These are phyloP conservation scores for Bos indicus DNA, from an alignment of 2,113 vertebrate genomes.

Conservation along the genomic window DNA sequence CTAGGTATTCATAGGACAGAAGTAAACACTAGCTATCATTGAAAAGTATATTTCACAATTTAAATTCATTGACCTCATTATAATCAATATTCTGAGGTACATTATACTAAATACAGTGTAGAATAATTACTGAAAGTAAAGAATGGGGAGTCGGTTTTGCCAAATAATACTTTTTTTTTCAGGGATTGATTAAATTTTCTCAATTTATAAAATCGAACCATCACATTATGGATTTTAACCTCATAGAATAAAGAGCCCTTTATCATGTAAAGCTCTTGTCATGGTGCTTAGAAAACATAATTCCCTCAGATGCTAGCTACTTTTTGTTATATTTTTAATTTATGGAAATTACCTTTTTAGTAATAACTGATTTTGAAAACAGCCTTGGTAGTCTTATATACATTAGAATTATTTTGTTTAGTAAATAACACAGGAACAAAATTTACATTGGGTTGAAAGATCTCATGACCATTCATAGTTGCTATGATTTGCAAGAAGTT, in stretches of 20 bases:
- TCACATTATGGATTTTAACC: not conserved
- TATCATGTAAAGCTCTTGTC: not conserved
- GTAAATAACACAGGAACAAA: not conserved
- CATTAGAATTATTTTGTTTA: not conserved
- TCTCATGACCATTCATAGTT: not conserved
- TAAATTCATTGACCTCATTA: not conserved
- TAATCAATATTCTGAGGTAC: not conserved
- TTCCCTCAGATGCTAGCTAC: not conserved
- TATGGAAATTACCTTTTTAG: not conserved
- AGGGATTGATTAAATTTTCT: not conserved
- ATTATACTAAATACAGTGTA: not conserved
- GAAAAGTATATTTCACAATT: not conserved
- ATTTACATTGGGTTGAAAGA: not conserved
- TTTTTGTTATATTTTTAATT: not conserved
- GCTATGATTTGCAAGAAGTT: not conserved
- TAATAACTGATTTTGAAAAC: not conserved
- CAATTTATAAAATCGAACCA: not conserved
- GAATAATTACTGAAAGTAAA: not conserved
- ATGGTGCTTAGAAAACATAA: not conserved
- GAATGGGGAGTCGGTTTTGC: not conserved
- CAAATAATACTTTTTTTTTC: not conserved
- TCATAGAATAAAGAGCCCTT: not conserved
- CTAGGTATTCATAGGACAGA: not conserved
- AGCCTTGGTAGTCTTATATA: not conserved
- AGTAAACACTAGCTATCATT: not conserved